phyloP scores from a whole-genome alignment of 2,797 vertebrate species.

The Amphiprion clarkii region DNA sequence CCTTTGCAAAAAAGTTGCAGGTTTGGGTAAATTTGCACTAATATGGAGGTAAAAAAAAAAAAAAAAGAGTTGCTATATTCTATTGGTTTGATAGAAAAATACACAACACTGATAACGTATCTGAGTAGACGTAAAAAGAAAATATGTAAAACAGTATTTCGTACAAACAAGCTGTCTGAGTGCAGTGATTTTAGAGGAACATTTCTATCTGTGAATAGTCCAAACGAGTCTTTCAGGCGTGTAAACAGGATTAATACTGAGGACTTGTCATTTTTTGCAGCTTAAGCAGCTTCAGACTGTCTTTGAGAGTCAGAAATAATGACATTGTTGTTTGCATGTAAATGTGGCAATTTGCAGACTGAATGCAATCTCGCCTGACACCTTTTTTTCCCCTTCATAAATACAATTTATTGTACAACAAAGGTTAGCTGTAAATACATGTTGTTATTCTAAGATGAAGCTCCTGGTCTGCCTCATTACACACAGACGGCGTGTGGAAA shows the following conservation, averaged over 20 bases:
- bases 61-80: no score
- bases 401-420: constrained; percentile 9
- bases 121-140: no score
- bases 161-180: no score
- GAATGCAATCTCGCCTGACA: constrained; percentile 3
- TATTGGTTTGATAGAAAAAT: no score
- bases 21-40: no score
- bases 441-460: constrained; percentile 18
- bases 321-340: constrained; percentile 9
- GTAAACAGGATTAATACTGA: constrained; percentile 22
- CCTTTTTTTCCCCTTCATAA: neutral
- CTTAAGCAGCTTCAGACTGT: constrained; percentile 5
- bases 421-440: neutral
- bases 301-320: neutral
- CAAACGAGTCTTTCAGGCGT: constrained; percentile 12
- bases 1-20: no score
- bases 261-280: neutral
- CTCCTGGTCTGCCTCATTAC: constrained; percentile 19
- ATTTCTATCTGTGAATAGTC: neutral
- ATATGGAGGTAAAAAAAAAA: no score
- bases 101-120: no score
- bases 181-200: neutral
- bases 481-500: neutral
- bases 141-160: no score
- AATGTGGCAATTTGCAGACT: constrained; percentile 19